Evolutionary conservation across 2,888 invertebrate species (phyloP).

Genomic region (Geotrupes spiniger): DNA sequence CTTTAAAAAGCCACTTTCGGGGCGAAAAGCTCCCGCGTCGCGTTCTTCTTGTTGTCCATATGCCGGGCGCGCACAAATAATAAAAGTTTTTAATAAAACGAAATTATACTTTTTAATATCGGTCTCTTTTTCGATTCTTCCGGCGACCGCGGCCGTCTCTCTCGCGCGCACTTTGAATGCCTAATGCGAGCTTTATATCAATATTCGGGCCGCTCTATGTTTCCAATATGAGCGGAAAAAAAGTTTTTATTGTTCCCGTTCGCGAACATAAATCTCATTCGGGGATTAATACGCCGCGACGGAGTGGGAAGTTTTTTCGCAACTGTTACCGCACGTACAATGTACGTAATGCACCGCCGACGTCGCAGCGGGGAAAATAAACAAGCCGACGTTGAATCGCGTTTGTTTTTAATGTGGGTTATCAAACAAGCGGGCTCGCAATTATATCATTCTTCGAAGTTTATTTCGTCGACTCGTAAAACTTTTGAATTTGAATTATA

Average conservation of each 20-base stretch:
- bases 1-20: constrained; percentile 22
- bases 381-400: too few species aligned
- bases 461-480: too few species aligned
- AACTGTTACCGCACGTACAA: too few species aligned
- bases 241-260: constrained; percentile 15
- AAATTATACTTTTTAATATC: constrained; percentile 35
- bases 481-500: too few species aligned
- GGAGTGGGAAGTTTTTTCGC: neutral
- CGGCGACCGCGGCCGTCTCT: too few species aligned
- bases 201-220: constrained; percentile 13
- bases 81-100: constrained; percentile 37
- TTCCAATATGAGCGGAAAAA: constrained; percentile 13
- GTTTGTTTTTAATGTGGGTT: too few species aligned
- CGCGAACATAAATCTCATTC: constrained; percentile 6
- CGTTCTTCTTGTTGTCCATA: constrained; percentile 30
- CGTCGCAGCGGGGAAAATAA: too few species aligned
- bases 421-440: too few species aligned
- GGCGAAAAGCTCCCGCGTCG: too few species aligned
- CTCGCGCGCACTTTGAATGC: constrained; percentile 17
- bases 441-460: too few species aligned
- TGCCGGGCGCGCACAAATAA: constrained; percentile 29
- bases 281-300: constrained; percentile 9
- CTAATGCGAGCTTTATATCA: constrained; percentile 23
- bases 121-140: constrained; percentile 10
- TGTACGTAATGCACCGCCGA: too few species aligned